These are phyloP conservation scores for Calliopum simillimum DNA, from an alignment of 2,888 invertebrate species.

Conservation along the genomic window DNA sequence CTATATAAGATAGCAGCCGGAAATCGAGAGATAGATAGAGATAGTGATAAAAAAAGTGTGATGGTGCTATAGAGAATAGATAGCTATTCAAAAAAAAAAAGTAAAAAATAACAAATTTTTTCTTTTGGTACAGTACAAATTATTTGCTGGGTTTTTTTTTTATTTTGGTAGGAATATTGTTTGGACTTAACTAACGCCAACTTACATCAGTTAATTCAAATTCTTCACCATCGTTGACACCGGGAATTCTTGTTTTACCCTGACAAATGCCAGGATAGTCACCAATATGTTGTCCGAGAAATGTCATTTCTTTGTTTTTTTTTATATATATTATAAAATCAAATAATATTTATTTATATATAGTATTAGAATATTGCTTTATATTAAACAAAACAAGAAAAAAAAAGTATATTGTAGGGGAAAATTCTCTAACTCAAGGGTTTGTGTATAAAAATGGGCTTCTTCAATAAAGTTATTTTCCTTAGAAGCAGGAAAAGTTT, in stretches of 20 bases:
- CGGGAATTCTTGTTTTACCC: slow-evolving; percentile 94
- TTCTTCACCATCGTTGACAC: slow-evolving; percentile 93
- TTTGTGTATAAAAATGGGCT: slow-evolving; percentile 20
- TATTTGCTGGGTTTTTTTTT: neutral
- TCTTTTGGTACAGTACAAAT: slow-evolving; percentile 5
- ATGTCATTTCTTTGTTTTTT: slow-evolving; percentile 77
- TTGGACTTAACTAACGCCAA: slow-evolving; percentile 58
- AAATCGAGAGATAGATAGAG: slow-evolving; percentile 39
- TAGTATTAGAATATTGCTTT: neutral
- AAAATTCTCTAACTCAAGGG: neutral
- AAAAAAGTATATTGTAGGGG: neutral
- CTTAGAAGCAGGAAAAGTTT: too few species aligned
- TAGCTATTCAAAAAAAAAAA: slow-evolving; percentile 40
- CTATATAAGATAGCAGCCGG: neutral
- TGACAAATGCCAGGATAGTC: slow-evolving; percentile 93
- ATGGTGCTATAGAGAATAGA: slow-evolving; percentile 35
- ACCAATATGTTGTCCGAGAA: slow-evolving; percentile 85
- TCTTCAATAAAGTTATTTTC: neutral
- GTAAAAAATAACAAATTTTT: slow-evolving; percentile 30
- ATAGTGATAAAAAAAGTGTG: slow-evolving; percentile 36
- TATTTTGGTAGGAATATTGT: neutral
- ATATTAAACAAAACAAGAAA: neutral
- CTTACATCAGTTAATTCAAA: slow-evolving; percentile 90
- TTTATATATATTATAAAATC: neutral
- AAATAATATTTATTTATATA: slow-evolving; percentile 11